Evolutionary conservation across 1,140 invertebrate genomes (phyloP).

Genomic region (Hylaeus anthracinus): DNA sequence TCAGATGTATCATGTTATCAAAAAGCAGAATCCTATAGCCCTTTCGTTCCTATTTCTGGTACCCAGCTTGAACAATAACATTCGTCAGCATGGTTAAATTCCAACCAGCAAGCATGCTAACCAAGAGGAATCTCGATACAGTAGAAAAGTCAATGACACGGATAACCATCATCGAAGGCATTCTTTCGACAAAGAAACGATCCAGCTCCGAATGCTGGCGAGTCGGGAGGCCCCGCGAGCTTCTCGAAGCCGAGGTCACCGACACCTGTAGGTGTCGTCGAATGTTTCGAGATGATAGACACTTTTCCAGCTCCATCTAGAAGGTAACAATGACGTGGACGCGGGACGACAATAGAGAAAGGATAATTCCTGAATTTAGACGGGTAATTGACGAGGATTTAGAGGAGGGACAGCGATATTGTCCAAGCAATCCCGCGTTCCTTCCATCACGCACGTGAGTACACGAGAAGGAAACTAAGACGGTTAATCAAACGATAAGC

Average conservation of each 20-base stretch:
- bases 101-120: too few relatives aligned
- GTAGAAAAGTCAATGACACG: too few relatives aligned
- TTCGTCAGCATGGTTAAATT: too few relatives aligned
- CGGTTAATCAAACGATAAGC: constrained; percentile 67
- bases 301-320: background rate
- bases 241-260: background rate
- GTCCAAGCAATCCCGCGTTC: constrained; percentile 40
- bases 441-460: constrained; percentile 39
- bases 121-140: too few relatives aligned
- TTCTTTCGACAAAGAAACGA: too few relatives aligned
- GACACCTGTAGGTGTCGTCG: background rate
- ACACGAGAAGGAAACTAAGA: constrained; percentile 46
- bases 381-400: constrained; percentile 45
- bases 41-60: too few relatives aligned
- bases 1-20: too few relatives aligned
- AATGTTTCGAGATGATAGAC: background rate
- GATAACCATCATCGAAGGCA: too few relatives aligned
- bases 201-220: too few relatives aligned
- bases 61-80: too few relatives aligned
- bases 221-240: background rate
- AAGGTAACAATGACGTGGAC: constrained; percentile 18
- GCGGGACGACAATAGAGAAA: constrained; percentile 15
- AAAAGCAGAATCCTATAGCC: too few relatives aligned
- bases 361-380: constrained; percentile 53
- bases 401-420: constrained; percentile 18